Base-by-base conservation (phyloP, 2,888 invertebrate genomes). In the Hirtodrosophila duncani region DNA sequence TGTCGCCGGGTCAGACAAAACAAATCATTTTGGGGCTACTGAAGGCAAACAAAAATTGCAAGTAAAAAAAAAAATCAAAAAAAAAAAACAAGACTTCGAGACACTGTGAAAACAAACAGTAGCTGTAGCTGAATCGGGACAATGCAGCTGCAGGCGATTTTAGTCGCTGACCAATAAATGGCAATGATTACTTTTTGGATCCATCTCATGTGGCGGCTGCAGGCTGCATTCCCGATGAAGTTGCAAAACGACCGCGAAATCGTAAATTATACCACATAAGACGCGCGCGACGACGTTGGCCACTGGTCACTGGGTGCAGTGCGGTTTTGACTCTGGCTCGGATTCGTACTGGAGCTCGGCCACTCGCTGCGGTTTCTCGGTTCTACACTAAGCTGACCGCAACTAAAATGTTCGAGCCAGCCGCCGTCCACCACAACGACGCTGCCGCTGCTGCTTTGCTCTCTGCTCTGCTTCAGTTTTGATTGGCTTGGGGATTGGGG, bases 111-210 rank as follows among this genome's bases (percentile, higher is more conserved):
- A 77, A 77, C 60, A 74, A 80, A 69, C 68, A 71, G 37, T 18
- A 27, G 17, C 31, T 24, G 31, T 7, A 20, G 20, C 20, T 20
- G 20, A 4, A 20, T 4, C 7, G 4, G 20, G 18, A 42, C 20
- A 26, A 30, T 55, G 75, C 57, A 63, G 58, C 55, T 50, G 74
- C 67, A 56, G 18, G 45, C 34, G 38, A 24, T 37, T 21, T 21
- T 14, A 43, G 37, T 8, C 18, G 3, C 4, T 7, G 21, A 21
- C 13, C 9, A 34, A 18, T 11, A 34, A 27, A 26, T 58, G 50
- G 42, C 37, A 67, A 52, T 72, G 57, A 79, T 85, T 85, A 85
- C 85, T 85, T 85, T 85, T 85, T 67, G 83, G 82, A 85, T 85
- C 85, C 85, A 85, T 85, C 68, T 81, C 82, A 78, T 33, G 38